Conservation (phyloP, 37 sponge, comb jelly and placozoan genomes). For the Ianthella basta region DNA sequence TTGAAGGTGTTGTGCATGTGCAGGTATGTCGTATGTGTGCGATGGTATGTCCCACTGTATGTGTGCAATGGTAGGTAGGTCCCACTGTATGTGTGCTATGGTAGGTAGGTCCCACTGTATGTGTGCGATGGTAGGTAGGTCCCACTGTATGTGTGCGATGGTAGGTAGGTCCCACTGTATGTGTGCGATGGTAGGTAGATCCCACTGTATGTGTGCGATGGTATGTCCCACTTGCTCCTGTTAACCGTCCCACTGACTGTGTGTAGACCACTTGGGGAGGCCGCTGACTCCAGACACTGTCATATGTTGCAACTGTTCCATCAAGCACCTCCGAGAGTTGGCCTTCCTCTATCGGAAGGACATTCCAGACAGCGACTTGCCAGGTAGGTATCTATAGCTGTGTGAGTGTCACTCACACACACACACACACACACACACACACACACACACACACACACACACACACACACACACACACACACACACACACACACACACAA, state of each 20-base stretch:
- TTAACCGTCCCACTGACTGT: no score
- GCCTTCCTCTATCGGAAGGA: slow-evolving; percentile 82
- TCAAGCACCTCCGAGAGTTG: slow-evolving; percentile 63
- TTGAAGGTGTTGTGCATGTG: background rate
- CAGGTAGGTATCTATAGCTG: slow-evolving; percentile 58
- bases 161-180: background rate
- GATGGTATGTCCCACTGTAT: background rate
- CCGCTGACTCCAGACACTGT: slow-evolving; percentile 29
- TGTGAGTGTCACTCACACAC: background rate
- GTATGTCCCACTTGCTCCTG: no score
- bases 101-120: no score
- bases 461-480: background rate
- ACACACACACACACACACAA: background rate
- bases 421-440: background rate
- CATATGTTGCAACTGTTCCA: slow-evolving; percentile 58
- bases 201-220: no score
- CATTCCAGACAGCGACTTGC: slow-evolving; percentile 74
- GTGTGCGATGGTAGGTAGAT: background rate
- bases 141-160: background rate
- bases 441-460: background rate
- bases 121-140: no score
- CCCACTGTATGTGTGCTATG: background rate
- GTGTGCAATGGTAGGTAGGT: background rate
- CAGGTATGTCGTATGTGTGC: background rate
- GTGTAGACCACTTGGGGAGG: slow-evolving; percentile 1